phyloP scores from a whole-genome alignment of 2,113 vertebrate species.

The Turdus rufiventris region DNA sequence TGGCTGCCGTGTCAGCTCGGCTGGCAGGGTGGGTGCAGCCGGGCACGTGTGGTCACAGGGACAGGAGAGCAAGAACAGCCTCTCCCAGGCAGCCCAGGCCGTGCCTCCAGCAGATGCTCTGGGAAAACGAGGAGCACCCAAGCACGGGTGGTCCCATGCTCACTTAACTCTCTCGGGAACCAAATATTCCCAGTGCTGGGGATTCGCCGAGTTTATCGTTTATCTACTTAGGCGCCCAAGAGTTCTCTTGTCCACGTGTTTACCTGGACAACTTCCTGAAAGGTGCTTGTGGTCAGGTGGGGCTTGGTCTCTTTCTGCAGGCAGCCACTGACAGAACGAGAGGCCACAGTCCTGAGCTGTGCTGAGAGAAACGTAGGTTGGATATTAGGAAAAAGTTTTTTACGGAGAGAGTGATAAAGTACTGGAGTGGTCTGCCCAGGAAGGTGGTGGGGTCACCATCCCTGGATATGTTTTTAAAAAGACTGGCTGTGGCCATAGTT shows the following conservation, averaged over 20 bases:
- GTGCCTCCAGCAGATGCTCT: neutral
- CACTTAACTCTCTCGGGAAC: too few species aligned
- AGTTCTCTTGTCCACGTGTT: neutral
- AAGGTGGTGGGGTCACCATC: neutral
- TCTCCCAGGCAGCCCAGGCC: neutral
- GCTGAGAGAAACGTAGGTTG: neutral
- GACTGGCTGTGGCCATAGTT: neutral
- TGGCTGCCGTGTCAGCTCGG: neutral
- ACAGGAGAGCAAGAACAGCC: neutral
- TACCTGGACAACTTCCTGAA: neutral
- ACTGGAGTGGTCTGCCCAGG: neutral
- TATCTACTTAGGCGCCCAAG: neutral
- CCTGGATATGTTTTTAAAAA: neutral
- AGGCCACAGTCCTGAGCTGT: neutral
- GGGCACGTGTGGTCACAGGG: accelerated
- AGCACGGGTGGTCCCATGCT: neutral
- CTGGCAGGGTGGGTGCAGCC: neutral
- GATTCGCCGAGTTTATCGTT: neutral
- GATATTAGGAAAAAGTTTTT: neutral
- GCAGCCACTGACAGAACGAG: neutral
- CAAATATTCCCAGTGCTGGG: neutral
- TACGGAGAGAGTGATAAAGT: neutral
- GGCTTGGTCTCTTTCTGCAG: neutral
- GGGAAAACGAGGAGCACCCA: neutral
- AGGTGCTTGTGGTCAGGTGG: neutral